Conservation (phyloP, 1,140 invertebrate genomes). For the Latrodectus geometricus region DNA sequence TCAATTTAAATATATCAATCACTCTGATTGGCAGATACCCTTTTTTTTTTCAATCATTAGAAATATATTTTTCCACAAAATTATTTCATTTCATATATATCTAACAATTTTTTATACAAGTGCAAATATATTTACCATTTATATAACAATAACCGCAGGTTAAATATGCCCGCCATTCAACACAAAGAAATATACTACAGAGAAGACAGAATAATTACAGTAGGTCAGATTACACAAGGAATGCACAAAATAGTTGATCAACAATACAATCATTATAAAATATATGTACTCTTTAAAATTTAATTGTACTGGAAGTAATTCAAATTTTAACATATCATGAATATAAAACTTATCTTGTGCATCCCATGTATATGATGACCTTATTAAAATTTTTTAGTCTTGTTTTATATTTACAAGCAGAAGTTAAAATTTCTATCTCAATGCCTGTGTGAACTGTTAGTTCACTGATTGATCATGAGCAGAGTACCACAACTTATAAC, state of each 20-base stretch:
- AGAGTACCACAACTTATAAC: neutral
- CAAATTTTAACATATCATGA: too few relatives aligned
- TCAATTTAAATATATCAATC: conserved; percentile 26
- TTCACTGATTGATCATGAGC: neutral
- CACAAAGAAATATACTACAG: conserved; percentile 42
- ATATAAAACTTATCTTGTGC: neutral
- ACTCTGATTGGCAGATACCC: conserved; percentile 28
- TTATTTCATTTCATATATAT: conserved; percentile 51
- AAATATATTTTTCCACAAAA: conserved; percentile 59
- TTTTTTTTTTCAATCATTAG: conserved; percentile 50
- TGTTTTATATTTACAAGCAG: conserved; percentile 44
- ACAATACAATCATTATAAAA: too few relatives aligned
- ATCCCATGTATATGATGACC: neutral
- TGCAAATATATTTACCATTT: conserved; percentile 58
- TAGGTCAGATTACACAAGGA: conserved; percentile 21
- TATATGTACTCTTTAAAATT: too few relatives aligned
- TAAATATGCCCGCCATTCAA: conserved; percentile 30
- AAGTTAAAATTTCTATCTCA: neutral
- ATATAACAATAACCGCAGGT: conserved; percentile 53
- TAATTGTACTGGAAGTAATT: too few relatives aligned
- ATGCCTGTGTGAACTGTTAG: neutral
- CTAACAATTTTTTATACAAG: conserved; percentile 61
- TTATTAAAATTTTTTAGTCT: neutral
- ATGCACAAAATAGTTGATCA: neutral
- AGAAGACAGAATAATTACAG: conserved; percentile 20